Evolutionary conservation across 2,113 vertebrate genomes (phyloP), one percentile per base, ranked within the genome.

Genomic region (Ptilonorhynchus violaceus): DNA sequence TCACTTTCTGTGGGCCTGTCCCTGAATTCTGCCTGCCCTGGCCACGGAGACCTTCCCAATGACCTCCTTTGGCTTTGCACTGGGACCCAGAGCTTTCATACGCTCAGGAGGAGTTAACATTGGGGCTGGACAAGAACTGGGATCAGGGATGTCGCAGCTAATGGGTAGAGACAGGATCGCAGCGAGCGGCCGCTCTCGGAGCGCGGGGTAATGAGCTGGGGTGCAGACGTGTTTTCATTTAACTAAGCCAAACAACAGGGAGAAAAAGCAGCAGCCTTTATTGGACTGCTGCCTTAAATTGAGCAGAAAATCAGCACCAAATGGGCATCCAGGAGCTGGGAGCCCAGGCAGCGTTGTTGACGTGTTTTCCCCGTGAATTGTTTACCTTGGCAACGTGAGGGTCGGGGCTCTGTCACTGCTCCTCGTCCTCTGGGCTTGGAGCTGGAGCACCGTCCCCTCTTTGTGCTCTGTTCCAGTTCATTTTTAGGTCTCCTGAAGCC

Each of bases 261-360:
- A 6, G 33, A 85, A 79, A 77, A 74, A 59, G 35, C 86, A 80
- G 88, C 66, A 87, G 81, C 56, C 73, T 91, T 85, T 81, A 92
- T 74, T 94, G 89, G 84, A 69, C 87, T 87, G 69, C 92, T 93
- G 82, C 82, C 92, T 95, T 69, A 68, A 97, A 96, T 91, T 91
- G 97, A 97, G 95, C 95, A 91, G 96, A 94, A 96, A 96, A 96
- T 96, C 90, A 49, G 88, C 92, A 59, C 95, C 96, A 83, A 95
- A 91, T 67, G 88, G 82, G 76, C 82, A 78, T 58, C 72, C 27
- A 69, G 82, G 88, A 77, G 56, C 31, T 92, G 93, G 17, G 17
- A 63, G 68, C 10, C 56, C 79, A 27, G 68, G 46, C 90, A 53
- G 56, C 13, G 84, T 10, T 83, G 75, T 24, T 73, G 27, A 3